Conservation (phyloP, 2,113 vertebrate genomes). For the Syngnathoides biaculeatus region DNA sequence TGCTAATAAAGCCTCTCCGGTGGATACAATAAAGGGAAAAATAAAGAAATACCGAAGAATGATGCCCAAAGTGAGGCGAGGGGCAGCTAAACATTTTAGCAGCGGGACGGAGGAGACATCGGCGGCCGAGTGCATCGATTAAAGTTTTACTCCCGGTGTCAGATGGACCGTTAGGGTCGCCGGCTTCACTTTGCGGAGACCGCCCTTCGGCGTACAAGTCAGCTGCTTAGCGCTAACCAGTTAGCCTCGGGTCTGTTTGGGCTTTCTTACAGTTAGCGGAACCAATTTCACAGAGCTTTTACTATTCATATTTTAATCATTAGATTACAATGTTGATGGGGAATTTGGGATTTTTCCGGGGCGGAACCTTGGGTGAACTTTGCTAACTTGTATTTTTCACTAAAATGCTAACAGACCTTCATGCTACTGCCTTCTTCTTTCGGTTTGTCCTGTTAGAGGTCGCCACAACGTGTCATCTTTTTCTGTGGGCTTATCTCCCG, state of each 20-base stretch:
- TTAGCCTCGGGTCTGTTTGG: background rate
- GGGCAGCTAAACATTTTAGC: slow-evolving; percentile 35
- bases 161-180: background rate
- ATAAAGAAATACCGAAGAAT: background rate
- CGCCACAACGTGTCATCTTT: too few species aligned
- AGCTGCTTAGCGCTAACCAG: background rate
- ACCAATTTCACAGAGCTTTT: background rate
- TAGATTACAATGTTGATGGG: too few species aligned
- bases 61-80: slow-evolving; percentile 20
- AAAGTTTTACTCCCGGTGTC: slow-evolving; percentile 15
- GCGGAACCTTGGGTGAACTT: too few species aligned
- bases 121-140: slow-evolving; percentile 1
- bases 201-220: background rate
- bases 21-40: slow-evolving; percentile 54
- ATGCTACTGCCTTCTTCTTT: too few species aligned
- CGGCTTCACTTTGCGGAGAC: background rate
- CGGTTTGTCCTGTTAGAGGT: too few species aligned
- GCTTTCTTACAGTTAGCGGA: background rate
- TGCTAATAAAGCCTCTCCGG: slow-evolving; percentile 56
- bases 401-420: too few species aligned
- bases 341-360: too few species aligned
- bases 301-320: background rate
- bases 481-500: too few species aligned
- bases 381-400: too few species aligned
- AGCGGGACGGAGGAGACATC: slow-evolving; percentile 17